phyloP scores from a whole-genome alignment of 2,888 invertebrate species.

The Noctua janthe region DNA sequence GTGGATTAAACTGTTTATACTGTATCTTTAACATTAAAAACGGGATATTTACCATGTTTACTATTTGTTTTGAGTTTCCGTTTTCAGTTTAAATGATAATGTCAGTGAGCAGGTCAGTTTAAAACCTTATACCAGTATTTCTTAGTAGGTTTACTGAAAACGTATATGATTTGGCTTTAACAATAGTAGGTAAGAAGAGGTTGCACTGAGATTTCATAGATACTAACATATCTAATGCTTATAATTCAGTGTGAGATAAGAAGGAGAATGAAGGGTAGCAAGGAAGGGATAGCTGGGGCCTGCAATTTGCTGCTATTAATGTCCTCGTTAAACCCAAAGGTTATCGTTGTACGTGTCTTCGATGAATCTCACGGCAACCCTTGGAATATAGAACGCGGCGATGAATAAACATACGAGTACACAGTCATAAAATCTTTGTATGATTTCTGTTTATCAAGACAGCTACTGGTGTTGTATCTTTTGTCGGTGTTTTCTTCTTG shows the following conservation, averaged over 20 bases:
- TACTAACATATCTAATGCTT: constrained; percentile 34
- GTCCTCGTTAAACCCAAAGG: constrained; percentile 58
- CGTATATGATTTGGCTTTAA: background rate
- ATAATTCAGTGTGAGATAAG: constrained; percentile 39
- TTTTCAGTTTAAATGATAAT: background rate
- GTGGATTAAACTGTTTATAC: background rate
- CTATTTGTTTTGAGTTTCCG: background rate
- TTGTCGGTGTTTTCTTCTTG: too few species aligned
- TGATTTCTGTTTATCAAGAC: constrained; percentile 15
- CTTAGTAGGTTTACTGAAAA: background rate
- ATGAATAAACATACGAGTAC: constrained; percentile 6
- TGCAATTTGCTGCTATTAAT: constrained; percentile 58
- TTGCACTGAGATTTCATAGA: constrained; percentile 9
- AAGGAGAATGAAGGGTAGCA: constrained; percentile 22
- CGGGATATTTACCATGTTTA: background rate
- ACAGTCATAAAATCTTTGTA: constrained; percentile 30
- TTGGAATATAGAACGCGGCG: constrained; percentile 26
- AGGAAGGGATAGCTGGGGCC: constrained; percentile 37
- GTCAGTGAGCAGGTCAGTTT: background rate
- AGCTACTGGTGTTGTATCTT: constrained; percentile 18
- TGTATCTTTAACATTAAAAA: background rate
- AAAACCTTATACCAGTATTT: background rate
- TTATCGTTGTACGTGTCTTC: constrained; percentile 58
- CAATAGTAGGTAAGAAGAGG: background rate
- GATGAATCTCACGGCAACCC: constrained; percentile 41